Percentiles rank a stretch among this genome's conserved stretches.
phyloP scores from a whole-genome alignment of 2,797 vertebrate genomes.

The Trichosurus vulpecula region DNA sequence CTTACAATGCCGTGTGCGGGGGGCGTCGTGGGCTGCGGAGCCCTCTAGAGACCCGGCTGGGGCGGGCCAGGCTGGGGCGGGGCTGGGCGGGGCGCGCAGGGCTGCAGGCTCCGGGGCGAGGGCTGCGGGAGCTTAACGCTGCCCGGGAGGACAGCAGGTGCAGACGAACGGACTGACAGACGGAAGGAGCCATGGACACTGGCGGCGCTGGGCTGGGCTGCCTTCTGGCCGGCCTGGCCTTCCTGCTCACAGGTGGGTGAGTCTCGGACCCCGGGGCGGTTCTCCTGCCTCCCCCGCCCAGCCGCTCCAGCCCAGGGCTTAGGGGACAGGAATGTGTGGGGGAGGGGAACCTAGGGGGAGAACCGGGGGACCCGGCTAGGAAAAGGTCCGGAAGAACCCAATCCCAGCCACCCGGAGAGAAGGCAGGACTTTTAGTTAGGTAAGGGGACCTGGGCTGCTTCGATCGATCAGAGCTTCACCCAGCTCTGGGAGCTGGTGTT shows the following conservation, averaged over 20 bases:
- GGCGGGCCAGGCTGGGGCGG: background rate
- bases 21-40: background rate
- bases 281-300: background rate
- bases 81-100: background rate
- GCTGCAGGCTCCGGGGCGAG: background rate
- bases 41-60: background rate
- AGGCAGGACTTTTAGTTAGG: background rate
- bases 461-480: background rate
- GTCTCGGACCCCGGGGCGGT: background rate
- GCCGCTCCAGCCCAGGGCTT: background rate
- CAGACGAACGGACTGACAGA: background rate
- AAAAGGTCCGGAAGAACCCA: background rate
- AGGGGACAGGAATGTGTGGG: background rate
- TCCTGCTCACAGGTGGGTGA: conserved; percentile 2
- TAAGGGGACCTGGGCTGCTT: background rate
- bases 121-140: background rate
- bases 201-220: background rate
- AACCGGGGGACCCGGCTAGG: background rate
- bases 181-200: background rate
- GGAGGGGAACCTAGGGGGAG: background rate
- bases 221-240: background rate
- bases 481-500: background rate
- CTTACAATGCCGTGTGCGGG: background rate
- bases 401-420: background rate
- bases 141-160: background rate